Base-by-base conservation (phyloP, 2,113 vertebrate genomes). In the Zapus hudsonius region DNA sequence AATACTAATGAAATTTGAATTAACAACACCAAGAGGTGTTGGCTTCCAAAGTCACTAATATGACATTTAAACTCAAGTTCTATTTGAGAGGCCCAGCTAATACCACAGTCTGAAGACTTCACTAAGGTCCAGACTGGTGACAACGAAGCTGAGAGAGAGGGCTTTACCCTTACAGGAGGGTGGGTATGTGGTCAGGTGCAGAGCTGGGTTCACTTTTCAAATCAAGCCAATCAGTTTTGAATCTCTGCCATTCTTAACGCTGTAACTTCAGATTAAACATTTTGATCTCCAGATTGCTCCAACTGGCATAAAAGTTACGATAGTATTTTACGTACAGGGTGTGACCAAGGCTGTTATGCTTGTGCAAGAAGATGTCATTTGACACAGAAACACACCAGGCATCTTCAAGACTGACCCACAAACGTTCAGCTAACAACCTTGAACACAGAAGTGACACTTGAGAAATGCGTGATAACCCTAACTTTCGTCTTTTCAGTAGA, bases 1-100 rank as follows among this genome's bases (percentile, higher is more conserved):
- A 75, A 90, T n/a, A n/a, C n/a, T n/a, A 1, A 12, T 72, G 57
- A 44, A 73, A 33, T 78, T n/a, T n/a, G n/a, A n/a, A n/a, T n/a
- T n/a, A n/a, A n/a, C n/a, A n/a, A n/a, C n/a, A n/a, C n/a, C n/a
- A n/a, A n/a, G n/a, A n/a, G 11, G 44, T 73, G 4, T 44, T 74
- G 61, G 38, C 88, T 25, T 90, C 59, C 31, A 70, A 75, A 90
- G 64, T 87, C 69, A 90, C 42, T 61, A 40, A 91, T 76, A 89
- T 81, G 31, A 80, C n/a, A 74, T 74, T 85, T 92, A 90, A 90
- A 92, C 63, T 76, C 8, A 61, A 87, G 15, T 8, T 93, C 11
- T 93, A 29, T 79, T 80, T 86, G 20, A 94, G 93, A 87, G 83
- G 44, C 20, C 12, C 25, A 70, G 57, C 12, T 89, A 61, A 63